phyloP scores from a whole-genome alignment of 2,888 invertebrate genomes.

The Zygothrica quintamaculata region DNA sequence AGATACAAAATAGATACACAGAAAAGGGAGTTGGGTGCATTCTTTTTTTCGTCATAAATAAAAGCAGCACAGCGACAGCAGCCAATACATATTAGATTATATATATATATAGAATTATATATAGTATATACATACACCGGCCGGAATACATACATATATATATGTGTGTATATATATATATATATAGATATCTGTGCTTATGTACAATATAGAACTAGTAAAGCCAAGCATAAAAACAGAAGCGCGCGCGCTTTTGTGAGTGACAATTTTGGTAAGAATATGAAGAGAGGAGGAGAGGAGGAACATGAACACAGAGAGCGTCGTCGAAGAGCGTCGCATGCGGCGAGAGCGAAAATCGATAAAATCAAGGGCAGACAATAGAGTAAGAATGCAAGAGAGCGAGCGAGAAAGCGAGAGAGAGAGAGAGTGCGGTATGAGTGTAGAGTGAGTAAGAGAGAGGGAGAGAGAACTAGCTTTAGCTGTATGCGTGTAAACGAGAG shows the following conservation, averaged over 20 bases:
- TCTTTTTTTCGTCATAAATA: conserved; percentile 70
- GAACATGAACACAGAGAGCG: conserved; percentile 21
- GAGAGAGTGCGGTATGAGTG: too few species aligned
- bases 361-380: conserved; percentile 85
- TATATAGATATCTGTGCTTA: conserved; percentile 14
- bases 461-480: background rate
- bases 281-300: conserved; percentile 13
- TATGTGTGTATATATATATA: conserved; percentile 3
- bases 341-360: conserved; percentile 82
- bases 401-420: background rate
- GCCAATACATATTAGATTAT: conserved; percentile 62
- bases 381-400: background rate
- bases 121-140: conserved; percentile 56
- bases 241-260: conserved; percentile 59
- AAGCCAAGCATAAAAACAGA: conserved; percentile 62
- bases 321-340: conserved; percentile 62
- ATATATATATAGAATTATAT: conserved; percentile 46
- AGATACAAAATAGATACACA: conserved; percentile 5
- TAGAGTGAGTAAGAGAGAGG: conserved; percentile 6
- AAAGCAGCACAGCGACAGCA: conserved; percentile 53
- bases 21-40: conserved; percentile 5
- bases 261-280: conserved; percentile 21
- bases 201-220: conserved; percentile 30
- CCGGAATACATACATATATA: too few species aligned
- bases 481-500: conserved; percentile 20